Base-by-base conservation (phyloP, 2,888 invertebrate species). In the Argyresthia albistria region DNA sequence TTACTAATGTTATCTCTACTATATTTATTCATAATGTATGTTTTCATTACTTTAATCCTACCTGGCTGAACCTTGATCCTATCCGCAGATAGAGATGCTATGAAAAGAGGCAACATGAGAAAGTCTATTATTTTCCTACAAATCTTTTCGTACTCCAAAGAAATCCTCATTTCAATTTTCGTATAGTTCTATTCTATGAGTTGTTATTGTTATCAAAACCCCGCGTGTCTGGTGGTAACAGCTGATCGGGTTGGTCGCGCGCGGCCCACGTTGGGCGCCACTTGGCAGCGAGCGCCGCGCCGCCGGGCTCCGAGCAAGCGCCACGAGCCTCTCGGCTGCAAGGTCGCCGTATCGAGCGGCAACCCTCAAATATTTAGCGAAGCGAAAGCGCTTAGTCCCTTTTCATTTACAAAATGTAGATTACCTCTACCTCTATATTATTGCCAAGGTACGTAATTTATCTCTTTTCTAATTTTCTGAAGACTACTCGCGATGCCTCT, bases 261-360 rank as follows among this genome's bases (percentile, higher is more conserved):
- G 64, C 58, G 57, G 56, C 59, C 59, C 66, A 62, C 65, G 69
- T 63, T 65, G 70, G 69, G 69, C 65, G 66, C 69, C 66, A 66
- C 60, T 68, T 54, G 60, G 61, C 57, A 66, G 61, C 62, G 70
- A 70, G 72, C 73, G 71, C 69, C 62, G 72, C 73, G 71, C 69
- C 62, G 57, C 60, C 61, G 62, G 58, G 56, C 62, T 60, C 11
- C 11, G 37, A 15, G 37, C 39, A 12, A 25, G 72, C 70, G 70
- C 69, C 62, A 57, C 60, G 61, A 61, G 58, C 55, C 62, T 60
- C 4, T 3, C 25, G 25, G 25, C 25, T 25, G 64, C 76, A 75
- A 78, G 78, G 77, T 76, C 78, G 66, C 62, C 58, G 69, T 79
- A 79, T 77, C 69, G 77, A 78, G 70, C 79, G 76, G 69, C 59